A percentile compares a stretch with the other conserved stretches of the same genome.
Conservation (phyloP, 2,113 vertebrate genomes). For the Silurus glanis region DNA sequence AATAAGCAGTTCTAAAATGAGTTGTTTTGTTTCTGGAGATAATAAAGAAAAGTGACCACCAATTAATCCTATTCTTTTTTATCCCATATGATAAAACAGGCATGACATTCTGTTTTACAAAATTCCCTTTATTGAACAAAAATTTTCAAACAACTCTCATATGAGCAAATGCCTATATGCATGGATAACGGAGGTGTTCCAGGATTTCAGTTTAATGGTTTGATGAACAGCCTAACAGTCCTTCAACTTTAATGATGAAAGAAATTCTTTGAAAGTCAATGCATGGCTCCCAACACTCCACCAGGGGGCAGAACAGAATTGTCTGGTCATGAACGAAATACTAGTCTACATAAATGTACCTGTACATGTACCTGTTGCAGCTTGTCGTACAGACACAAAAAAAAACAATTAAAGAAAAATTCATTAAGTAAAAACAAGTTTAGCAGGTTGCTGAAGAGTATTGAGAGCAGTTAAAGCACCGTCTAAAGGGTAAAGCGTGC, state of each 20-base stretch:
- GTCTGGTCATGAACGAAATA: not conserved
- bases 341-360: not conserved
- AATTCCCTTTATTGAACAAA: not conserved
- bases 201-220: not conserved
- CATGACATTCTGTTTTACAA: not conserved
- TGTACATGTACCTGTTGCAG: not conserved
- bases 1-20: constrained; percentile 48
- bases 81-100: not conserved
- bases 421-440: not conserved
- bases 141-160: not conserved
- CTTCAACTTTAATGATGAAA: not conserved
- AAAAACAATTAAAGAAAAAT: not conserved
- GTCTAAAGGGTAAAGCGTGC: not conserved
- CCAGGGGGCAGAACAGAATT: not conserved
- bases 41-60: constrained; percentile 73
- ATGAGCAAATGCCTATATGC: not conserved
- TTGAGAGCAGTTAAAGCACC: not conserved
- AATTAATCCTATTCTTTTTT: constrained; percentile 16
- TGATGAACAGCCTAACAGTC: not conserved
- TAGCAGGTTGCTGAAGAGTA: not conserved
- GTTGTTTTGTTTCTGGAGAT: constrained; percentile 46
- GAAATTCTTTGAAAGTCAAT: not conserved
- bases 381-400: not conserved
- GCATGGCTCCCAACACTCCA: not conserved
- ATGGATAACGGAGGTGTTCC: not conserved